Percentiles rank a stretch among this genome's conserved stretches.
These are phyloP conservation scores for Gracilinanus agilis DNA, from an alignment of 2,113 vertebrate genomes.

Conservation along the genomic window DNA sequence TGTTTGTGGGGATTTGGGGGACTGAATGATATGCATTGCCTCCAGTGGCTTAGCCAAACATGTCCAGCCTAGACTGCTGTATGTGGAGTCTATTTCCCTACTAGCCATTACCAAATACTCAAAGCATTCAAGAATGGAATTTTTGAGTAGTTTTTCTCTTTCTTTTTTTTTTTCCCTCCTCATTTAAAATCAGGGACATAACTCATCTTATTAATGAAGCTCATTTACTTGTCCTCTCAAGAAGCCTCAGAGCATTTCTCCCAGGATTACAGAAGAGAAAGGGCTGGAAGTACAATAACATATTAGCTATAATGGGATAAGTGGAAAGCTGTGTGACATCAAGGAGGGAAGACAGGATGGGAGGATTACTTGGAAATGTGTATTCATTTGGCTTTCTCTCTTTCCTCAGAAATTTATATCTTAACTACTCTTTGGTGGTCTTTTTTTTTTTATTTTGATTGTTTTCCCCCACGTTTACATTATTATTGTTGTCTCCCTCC, in stretches of 20 bases:
- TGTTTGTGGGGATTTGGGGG: neutral
- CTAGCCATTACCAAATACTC: neutral
- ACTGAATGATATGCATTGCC: neutral
- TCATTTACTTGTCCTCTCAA: neutral
- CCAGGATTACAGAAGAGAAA: neutral
- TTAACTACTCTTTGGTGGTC: neutral
- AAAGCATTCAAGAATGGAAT: neutral
- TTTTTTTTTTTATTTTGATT: too few relatives aligned
- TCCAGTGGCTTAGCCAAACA: neutral
- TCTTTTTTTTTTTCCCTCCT: neutral
- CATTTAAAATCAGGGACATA: neutral
- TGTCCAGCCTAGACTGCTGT: neutral
- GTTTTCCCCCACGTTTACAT: too few relatives aligned
- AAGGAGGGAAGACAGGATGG: neutral
- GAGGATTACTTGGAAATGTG: neutral
- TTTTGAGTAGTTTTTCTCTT: neutral
- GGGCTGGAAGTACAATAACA: neutral
- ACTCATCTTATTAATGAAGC: conserved; percentile 18
- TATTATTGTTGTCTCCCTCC: too few relatives aligned
- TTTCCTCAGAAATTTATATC: neutral
- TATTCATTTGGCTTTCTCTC: neutral
- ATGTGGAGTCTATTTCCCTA: neutral
- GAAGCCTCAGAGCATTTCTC: neutral
- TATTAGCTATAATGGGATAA: neutral
- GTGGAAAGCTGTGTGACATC: neutral